Percentiles rank a stretch among this genome's conserved stretches.
Conservation (phyloP, 2,113 vertebrate species). For the Taurulus bubalis region DNA sequence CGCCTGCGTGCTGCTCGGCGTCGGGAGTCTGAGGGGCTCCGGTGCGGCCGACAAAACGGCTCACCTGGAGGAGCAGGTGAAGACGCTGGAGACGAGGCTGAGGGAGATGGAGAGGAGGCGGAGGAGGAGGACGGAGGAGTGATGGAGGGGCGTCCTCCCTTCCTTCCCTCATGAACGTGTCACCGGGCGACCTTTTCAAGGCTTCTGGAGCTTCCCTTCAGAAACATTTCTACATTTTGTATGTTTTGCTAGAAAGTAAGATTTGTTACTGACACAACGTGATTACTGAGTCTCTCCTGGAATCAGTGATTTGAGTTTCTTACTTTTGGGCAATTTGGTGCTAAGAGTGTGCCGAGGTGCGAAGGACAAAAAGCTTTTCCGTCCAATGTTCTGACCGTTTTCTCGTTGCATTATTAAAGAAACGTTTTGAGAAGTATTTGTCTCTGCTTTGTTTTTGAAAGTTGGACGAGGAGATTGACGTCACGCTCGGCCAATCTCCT, state of each 20-base stretch:
- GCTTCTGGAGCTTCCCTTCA: neutral
- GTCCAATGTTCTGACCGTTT: neutral
- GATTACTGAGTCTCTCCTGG: neutral
- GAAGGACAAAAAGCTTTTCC: neutral
- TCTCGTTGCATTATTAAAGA: neutral
- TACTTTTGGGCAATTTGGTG: neutral
- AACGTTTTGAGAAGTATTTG: neutral
- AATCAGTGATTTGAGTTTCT: neutral
- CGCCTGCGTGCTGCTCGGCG: constrained; percentile 71
- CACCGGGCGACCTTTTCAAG: neutral
- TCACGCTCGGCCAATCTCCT: neutral
- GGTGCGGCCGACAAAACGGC: neutral
- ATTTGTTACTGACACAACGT: neutral
- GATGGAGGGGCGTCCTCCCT: neutral
- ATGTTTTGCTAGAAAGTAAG: neutral
- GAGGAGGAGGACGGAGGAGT: constrained; percentile 65
- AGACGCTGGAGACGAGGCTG: constrained; percentile 70
- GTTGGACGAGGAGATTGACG: neutral
- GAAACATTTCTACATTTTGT: neutral
- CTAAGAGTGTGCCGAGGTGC: neutral
- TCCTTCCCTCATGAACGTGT: no score
- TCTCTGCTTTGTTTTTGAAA: neutral
- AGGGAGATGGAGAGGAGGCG: constrained; percentile 72
- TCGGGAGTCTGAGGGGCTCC: constrained; percentile 29
- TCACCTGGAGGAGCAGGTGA: constrained; percentile 73